Evolutionary conservation across 37 sponge, comb jelly and placozoan genomes (phyloP).

Genomic region (Cladorhizidae sp.): DNA sequence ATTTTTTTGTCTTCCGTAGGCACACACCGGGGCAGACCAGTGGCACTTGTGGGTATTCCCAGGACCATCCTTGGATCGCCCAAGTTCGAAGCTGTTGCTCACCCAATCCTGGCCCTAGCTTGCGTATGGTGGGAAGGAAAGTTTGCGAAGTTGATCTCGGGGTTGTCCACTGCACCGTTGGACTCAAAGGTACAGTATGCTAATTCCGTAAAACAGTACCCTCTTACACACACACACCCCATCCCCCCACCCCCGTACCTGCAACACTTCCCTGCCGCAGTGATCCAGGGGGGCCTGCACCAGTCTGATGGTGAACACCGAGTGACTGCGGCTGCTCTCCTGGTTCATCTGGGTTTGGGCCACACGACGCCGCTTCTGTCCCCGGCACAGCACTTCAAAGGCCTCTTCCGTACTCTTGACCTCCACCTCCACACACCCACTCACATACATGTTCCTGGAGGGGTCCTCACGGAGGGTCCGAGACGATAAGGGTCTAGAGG

Average conservation of each 20-base stretch:
- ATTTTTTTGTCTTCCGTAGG: too few relatives aligned
- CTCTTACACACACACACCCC: neutral
- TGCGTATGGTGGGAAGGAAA: neutral
- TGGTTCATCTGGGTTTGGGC: slow-evolving; percentile 92
- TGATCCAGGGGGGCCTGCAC: slow-evolving; percentile 90
- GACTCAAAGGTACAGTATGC: neutral
- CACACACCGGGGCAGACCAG: too few relatives aligned
- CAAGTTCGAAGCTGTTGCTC: too few relatives aligned
- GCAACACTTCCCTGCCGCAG: slow-evolving; percentile 73
- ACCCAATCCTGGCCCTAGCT: too few relatives aligned
- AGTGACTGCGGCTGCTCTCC: slow-evolving; percentile 95
- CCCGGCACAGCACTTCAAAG: slow-evolving; percentile 80
- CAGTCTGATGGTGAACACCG: slow-evolving; percentile 92
- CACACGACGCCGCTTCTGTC: slow-evolving; percentile 88
- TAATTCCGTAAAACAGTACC: neutral
- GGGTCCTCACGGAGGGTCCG: slow-evolving; percentile 80
- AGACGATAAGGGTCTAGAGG: slow-evolving; percentile 69
- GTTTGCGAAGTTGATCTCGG: neutral
- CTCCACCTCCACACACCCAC: slow-evolving; percentile 88
- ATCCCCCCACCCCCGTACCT: slow-evolving; percentile 8
- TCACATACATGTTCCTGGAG: slow-evolving; percentile 89
- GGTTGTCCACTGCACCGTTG: too few relatives aligned
- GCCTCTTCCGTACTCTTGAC: slow-evolving; percentile 97
- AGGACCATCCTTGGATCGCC: too few relatives aligned
- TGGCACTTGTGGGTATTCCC: too few relatives aligned